Conservation (phyloP, 1,140 invertebrate genomes). For the Limonius californicus region DNA sequence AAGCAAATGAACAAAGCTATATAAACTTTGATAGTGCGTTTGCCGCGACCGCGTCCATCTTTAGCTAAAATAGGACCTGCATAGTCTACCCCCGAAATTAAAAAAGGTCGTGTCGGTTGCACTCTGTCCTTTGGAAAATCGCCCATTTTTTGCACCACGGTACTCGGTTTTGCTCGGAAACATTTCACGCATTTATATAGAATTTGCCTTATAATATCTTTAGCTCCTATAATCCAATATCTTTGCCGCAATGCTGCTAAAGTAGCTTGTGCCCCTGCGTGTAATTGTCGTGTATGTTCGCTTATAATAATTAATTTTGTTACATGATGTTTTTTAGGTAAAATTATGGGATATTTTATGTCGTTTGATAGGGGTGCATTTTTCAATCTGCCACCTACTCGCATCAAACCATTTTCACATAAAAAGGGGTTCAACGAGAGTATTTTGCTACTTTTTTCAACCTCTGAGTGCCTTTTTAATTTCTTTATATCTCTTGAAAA, state of each 20-base stretch:
- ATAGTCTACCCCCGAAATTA: not conserved
- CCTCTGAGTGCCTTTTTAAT: not conserved
- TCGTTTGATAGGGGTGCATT: not conserved
- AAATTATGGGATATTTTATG: conserved; percentile 17
- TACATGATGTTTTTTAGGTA: conserved; percentile 23
- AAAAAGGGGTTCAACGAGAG: conserved; percentile 12
- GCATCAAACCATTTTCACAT: conserved; percentile 1
- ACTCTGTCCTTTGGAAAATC: not conserved
- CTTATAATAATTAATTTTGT: conserved; percentile 23
- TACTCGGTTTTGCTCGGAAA: conserved; percentile 20
- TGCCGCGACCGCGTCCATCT: not conserved
- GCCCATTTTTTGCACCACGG: not conserved
- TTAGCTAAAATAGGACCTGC: not conserved
- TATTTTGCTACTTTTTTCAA: not conserved
- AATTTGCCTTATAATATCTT: conserved; percentile 27
- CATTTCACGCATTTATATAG: conserved; percentile 26
- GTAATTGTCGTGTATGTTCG: conserved; percentile 31
- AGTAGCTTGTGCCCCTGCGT: conserved; percentile 29
- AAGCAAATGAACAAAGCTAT: not conserved
- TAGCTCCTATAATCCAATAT: conserved; percentile 33
- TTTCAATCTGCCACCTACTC: conserved; percentile 4
- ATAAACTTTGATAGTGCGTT: not conserved
- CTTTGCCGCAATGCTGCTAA: conserved; percentile 23
- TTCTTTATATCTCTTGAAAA: not conserved
- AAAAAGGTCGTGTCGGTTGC: not conserved